Evolutionary conservation across 2,797 vertebrate species (phyloP).

Genomic region (Enteromius trimaculatus): DNA sequence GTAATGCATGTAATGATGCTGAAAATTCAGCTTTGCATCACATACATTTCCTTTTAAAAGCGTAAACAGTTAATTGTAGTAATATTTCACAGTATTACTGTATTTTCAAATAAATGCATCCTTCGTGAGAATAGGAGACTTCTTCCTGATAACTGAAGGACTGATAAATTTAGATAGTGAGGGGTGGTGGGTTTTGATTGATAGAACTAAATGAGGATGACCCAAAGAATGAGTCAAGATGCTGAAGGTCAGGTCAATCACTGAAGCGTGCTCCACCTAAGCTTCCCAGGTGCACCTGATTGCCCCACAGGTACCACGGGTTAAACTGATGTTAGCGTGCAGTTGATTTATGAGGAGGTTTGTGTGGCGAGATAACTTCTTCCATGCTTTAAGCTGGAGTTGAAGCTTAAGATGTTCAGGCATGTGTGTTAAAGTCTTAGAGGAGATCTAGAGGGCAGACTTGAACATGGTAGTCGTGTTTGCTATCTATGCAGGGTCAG

Average conservation of each 20-base stretch:
- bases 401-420: not conserved
- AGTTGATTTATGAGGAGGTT: conserved; percentile 19
- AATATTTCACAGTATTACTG: not conserved
- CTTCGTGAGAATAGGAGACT: not conserved
- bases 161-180: not conserved
- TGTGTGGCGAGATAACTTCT: not conserved
- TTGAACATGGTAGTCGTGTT: not conserved
- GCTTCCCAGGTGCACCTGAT: conserved; percentile 32
- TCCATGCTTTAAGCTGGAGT: conserved; percentile 26
- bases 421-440: conserved; percentile 15
- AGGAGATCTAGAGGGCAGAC: not conserved
- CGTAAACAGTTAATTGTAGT: not conserved
- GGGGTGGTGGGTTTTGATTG: conserved; percentile 4
- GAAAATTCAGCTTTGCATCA: not conserved
- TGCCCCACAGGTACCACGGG: conserved; percentile 23
- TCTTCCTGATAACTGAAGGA: not conserved
- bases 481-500: not conserved
- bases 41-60: not conserved
- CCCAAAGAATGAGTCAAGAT: not conserved
- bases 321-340: conserved; percentile 19
- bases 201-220: conserved; percentile 9
- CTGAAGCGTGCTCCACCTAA: conserved; percentile 12
- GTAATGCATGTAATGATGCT: not conserved
- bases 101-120: not conserved
- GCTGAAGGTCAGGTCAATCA: conserved; percentile 17